Evolutionary conservation across 2,113 vertebrate genomes (phyloP).

Genomic region (Mystacornis crossleyi): DNA sequence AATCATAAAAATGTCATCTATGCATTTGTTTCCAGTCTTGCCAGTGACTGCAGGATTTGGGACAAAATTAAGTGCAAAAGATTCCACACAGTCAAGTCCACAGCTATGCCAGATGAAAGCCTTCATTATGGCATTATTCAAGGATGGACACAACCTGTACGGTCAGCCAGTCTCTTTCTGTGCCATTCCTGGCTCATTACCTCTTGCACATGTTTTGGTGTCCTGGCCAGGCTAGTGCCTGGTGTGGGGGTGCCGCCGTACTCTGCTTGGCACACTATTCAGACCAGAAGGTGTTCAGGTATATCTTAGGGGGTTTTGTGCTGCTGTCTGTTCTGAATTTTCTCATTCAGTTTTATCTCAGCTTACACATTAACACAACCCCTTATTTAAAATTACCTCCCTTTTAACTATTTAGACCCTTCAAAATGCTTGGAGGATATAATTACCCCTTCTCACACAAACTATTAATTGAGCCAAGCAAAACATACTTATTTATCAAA

Average conservation of each 20-base stretch:
- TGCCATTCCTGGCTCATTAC: neutral
- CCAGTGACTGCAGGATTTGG: neutral
- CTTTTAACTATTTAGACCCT: neutral
- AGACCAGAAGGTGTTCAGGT: neutral
- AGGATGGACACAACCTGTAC: neutral
- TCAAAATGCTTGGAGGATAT: neutral
- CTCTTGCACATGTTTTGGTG: neutral
- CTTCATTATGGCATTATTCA: neutral
- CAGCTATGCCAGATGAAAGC: neutral
- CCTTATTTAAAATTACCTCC: neutral
- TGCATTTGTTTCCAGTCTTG: neutral
- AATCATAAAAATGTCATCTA: neutral
- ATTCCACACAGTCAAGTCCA: neutral
- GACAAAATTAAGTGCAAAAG: neutral
- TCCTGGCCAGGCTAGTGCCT: neutral
- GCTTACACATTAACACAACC: neutral
- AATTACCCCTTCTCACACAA: neutral
- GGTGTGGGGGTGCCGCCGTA: rapidly evolving
- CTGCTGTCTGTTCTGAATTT: neutral
- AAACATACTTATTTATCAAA: neutral
- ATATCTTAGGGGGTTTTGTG: rapidly evolving
- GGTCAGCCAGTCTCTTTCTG: neutral
- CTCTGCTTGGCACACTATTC: neutral
- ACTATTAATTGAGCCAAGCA: neutral
- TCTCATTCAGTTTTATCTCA: neutral